phyloP scores from a whole-genome alignment of 2,113 vertebrate genomes.

The Mustelus asterias region DNA sequence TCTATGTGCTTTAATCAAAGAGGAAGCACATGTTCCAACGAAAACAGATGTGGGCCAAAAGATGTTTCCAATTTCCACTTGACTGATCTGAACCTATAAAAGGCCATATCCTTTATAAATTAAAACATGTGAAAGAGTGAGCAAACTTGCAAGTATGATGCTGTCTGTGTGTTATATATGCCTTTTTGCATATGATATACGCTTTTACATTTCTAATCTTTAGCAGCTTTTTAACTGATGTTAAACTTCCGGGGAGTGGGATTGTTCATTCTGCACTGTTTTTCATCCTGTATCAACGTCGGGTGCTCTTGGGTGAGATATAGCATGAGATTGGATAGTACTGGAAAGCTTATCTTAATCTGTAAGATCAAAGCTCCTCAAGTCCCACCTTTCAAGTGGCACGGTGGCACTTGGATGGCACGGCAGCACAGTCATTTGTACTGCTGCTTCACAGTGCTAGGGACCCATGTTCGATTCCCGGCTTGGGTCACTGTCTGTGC shows the following conservation, averaged over 20 bases:
- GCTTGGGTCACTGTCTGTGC: no score
- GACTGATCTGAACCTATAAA: constrained; percentile 33
- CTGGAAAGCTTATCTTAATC: neutral
- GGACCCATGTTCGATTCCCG: no score
- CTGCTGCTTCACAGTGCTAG: no score
- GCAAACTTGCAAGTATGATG: neutral
- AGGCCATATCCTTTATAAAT: constrained; percentile 20
- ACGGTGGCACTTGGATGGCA: no score
- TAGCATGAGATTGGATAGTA: neutral
- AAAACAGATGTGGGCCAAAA: constrained; percentile 31
- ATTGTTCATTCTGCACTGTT: neutral
- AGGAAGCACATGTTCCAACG: constrained; percentile 36
- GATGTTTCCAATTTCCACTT: constrained; percentile 35
- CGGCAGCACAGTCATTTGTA: no score
- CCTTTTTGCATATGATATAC: neutral
- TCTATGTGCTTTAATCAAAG: constrained; percentile 36
- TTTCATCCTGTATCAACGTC: neutral
- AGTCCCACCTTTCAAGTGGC: neutral
- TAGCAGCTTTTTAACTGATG: neutral
- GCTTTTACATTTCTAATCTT: neutral
- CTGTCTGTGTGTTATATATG: neutral
- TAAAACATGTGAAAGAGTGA: neutral
- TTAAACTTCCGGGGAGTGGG: neutral
- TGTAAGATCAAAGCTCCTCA: neutral
- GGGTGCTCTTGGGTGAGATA: neutral